Evolutionary conservation across 2,797 vertebrate genomes (phyloP), one percentile per base, ranked within the genome.

Genomic region (Microctenopoma lineatum): DNA sequence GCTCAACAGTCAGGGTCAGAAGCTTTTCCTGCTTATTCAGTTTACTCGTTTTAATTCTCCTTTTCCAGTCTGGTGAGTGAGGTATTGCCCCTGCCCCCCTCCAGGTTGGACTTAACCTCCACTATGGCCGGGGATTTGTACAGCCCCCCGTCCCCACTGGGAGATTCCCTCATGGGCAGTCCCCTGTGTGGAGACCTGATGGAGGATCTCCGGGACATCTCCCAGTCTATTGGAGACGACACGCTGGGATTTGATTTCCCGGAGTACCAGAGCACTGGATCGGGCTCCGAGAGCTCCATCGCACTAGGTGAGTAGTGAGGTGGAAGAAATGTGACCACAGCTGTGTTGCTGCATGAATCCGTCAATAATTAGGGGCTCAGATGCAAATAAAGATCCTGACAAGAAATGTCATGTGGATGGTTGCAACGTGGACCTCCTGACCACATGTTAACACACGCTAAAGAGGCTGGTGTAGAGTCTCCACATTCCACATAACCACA

Each of bases 111-210:
- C 61, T 50, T 81, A 32, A 79, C 69, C 73, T 55, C 84, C 88
- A 82, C 64, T 84, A 98, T 97, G 97, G 95, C 96, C 50, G 94
- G 92, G 74, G 87, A 87, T 69, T 93, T 94, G 5, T 93, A 96
- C 34, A 94, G 93, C 61, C 91, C 96, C 0, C 94, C 96, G 0
- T 95, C 94, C 70, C 94, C 95, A 0, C 80, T 96, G 25, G 95
- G 94, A 82, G 93, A 96, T 14, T 94, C 94, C 14, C 93, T 95
- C 50, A 90, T 97, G 77, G 94, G 90, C 65, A 97, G 95, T 79
- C 95, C 96, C 0, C 90, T 99, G 10, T 96, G 95, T 45, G 95
- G 94, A 74, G 96, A 97, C 71, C 94, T 97, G 67, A 95, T 98
- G 91, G 96, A 95, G 38, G 95, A 91, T 63, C 93, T 98, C 39